These are phyloP conservation scores for Zygogramma bicolorata DNA, from an alignment of 2,888 invertebrate genomes.

Conservation along the genomic window DNA sequence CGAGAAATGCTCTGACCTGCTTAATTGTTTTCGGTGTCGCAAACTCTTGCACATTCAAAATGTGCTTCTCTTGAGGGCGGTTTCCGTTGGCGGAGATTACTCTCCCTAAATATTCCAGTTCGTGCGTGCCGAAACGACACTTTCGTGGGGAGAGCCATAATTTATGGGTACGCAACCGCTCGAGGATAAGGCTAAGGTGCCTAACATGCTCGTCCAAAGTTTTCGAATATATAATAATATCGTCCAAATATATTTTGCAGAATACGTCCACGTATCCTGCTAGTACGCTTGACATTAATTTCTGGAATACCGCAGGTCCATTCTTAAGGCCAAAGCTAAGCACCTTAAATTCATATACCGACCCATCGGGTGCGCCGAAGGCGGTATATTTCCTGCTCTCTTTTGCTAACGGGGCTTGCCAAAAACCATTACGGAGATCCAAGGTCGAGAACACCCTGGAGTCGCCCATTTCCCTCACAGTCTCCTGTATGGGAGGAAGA, in stretches of 20 bases:
- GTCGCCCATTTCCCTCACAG: too few relatives aligned
- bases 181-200: slow-evolving; percentile 39
- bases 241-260: too few relatives aligned
- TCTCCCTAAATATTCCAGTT: slow-evolving; percentile 37
- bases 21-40: slow-evolving; percentile 22
- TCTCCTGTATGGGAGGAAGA: too few relatives aligned
- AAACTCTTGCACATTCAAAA: slow-evolving; percentile 21
- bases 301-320: too few relatives aligned
- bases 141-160: slow-evolving; percentile 32
- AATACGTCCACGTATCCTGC: slow-evolving; percentile 7
- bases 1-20: slow-evolving; percentile 45
- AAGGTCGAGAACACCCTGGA: not conserved
- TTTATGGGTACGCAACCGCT: slow-evolving; percentile 39
- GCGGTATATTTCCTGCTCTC: not conserved
- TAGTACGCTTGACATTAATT: not conserved
- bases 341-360: slow-evolving; percentile 5
- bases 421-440: not conserved
- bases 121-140: slow-evolving; percentile 33
- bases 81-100: slow-evolving; percentile 30
- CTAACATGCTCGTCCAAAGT: slow-evolving; percentile 31
- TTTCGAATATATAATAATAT: slow-evolving; percentile 16
- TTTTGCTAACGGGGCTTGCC: too few relatives aligned
- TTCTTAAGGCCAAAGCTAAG: not conserved
- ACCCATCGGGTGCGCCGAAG: not conserved
- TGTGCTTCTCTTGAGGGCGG: slow-evolving; percentile 28